Percentiles rank a stretch among this genome's conserved stretches.
These are phyloP conservation scores for Andrena chrysosceles DNA, from an alignment of 2,888 invertebrate genomes.

Conservation along the genomic window DNA sequence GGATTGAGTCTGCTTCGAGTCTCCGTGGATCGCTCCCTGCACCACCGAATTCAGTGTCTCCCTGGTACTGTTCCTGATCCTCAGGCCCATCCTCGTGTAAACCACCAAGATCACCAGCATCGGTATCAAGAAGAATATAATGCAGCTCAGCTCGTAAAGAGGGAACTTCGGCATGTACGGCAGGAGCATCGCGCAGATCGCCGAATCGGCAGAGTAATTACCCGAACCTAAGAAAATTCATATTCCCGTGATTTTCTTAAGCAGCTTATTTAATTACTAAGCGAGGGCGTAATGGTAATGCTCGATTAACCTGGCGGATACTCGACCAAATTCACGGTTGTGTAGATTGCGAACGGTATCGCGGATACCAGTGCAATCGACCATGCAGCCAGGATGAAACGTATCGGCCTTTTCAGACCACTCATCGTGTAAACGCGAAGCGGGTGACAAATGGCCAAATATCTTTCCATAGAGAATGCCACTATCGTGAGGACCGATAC, in stretches of 20 bases:
- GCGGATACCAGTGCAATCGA: conserved; percentile 90
- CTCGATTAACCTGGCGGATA: conserved; percentile 88
- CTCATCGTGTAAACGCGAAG: conserved; percentile 93
- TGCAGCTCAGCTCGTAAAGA: conserved; percentile 92
- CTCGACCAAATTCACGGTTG: conserved; percentile 90
- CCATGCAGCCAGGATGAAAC: conserved; percentile 93
- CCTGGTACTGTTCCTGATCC: conserved; percentile 87
- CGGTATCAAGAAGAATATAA: conserved; percentile 92
- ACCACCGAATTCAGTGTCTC: conserved; percentile 85
- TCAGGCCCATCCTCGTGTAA: conserved; percentile 92
- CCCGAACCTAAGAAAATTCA: conserved; percentile 83
- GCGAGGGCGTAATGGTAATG: not conserved
- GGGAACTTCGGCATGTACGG: conserved; percentile 87
- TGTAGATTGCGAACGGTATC: conserved; percentile 91
- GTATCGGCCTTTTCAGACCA: conserved; percentile 92
- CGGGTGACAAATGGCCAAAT: conserved; percentile 96
- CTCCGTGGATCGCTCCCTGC: conserved; percentile 89
- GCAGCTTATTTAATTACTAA: too few species aligned
- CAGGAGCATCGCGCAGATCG: conserved; percentile 91
- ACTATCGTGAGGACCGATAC: conserved; percentile 96
- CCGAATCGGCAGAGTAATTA: conserved; percentile 89
- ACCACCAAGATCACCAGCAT: conserved; percentile 91
- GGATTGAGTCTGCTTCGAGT: conserved; percentile 89
- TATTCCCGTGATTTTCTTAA: not conserved
- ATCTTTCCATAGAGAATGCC: conserved; percentile 95